These are phyloP conservation scores for Nasalis larvatus DNA, from an alignment of 2,113 vertebrate genomes.

Conservation along the genomic window DNA sequence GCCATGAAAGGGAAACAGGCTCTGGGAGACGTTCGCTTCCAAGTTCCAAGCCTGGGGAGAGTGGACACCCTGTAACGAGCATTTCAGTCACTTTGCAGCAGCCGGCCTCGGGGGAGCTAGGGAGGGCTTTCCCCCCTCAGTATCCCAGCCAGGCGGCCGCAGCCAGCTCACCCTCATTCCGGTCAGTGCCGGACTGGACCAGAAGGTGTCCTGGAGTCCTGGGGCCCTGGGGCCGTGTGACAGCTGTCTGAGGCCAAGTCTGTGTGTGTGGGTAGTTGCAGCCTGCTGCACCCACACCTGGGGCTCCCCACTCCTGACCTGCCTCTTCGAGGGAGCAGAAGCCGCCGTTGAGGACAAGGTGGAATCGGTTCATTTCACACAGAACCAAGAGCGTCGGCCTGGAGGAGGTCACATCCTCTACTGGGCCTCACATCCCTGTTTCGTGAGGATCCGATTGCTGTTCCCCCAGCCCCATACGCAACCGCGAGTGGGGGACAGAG, in stretches of 20 bases:
- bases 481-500: not conserved
- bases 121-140: too few relatives aligned
- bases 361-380: accelerated
- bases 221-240: not conserved
- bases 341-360: not conserved
- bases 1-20: not conserved
- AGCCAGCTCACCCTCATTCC: too few relatives aligned
- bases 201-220: not conserved
- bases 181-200: too few relatives aligned
- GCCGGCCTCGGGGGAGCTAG: too few relatives aligned
- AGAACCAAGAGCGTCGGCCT: accelerated
- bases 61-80: not conserved
- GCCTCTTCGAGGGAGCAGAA: not conserved
- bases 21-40: not conserved
- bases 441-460: accelerated
- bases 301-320: not conserved
- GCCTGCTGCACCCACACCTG: too few relatives aligned
- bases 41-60: not conserved
- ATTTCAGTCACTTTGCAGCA: not conserved
- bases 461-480: not conserved
- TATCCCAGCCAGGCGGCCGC: too few relatives aligned
- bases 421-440: accelerated
- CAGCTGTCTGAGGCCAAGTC: not conserved
- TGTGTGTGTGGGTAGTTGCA: too few relatives aligned
- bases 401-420: accelerated